phyloP scores from a whole-genome alignment of 2,888 invertebrate genomes.

The Erebia palarica region DNA sequence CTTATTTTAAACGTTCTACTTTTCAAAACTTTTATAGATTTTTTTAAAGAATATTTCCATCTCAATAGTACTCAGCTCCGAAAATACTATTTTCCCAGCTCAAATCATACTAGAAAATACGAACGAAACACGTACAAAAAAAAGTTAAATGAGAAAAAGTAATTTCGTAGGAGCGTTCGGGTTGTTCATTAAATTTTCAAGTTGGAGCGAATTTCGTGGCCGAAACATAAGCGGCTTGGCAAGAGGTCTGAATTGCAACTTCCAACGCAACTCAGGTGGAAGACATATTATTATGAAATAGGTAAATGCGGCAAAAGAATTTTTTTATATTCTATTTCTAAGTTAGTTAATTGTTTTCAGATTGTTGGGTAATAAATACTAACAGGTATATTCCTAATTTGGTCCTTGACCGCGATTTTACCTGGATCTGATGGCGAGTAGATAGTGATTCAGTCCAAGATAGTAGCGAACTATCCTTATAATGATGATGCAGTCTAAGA shows the following conservation, averaged over 20 bases:
- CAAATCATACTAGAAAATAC: slow-evolving; percentile 8
- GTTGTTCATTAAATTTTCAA: slow-evolving; percentile 71
- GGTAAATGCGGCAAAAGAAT: slow-evolving; percentile 32
- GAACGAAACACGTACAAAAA: slow-evolving; percentile 27
- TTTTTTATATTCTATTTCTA: too few species aligned
- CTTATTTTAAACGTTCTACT: neutral
- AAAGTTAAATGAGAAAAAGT: slow-evolving; percentile 39
- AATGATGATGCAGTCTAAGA: too few species aligned
- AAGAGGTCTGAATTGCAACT: slow-evolving; percentile 38
- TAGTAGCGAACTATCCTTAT: too few species aligned
- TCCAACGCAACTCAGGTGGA: slow-evolving; percentile 23
- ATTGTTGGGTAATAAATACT: too few species aligned
- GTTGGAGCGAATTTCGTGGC: slow-evolving; percentile 58
- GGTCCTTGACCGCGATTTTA: too few species aligned
- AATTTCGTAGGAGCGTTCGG: slow-evolving; percentile 42
- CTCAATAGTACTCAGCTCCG: neutral
- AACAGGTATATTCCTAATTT: too few species aligned
- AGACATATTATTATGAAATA: slow-evolving; percentile 36
- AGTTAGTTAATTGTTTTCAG: too few species aligned
- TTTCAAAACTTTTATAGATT: neutral
- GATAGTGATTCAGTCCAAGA: too few species aligned
- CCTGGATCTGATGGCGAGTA: too few species aligned
- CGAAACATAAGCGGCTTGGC: slow-evolving; percentile 62
- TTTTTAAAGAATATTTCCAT: neutral
- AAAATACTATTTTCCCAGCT: slow-evolving; percentile 8